phyloP scores from a whole-genome alignment of 2,113 vertebrate genomes.

The Alethe castanea region DNA sequence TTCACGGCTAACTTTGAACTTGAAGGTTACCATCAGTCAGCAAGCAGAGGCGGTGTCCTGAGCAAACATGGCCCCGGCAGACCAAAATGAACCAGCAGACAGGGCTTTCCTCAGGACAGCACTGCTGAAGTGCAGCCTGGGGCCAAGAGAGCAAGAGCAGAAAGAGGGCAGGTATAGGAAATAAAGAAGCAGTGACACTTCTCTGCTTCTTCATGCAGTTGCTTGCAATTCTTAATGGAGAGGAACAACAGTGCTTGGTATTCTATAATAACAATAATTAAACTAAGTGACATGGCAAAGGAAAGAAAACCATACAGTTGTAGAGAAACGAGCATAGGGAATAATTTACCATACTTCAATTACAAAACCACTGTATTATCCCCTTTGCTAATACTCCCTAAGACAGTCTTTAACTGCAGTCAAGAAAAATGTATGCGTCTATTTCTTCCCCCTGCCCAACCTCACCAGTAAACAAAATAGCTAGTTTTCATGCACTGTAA shows the following conservation, averaged over 20 bases:
- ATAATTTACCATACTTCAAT: not conserved
- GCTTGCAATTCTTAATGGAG: not conserved
- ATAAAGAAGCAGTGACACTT: not conserved
- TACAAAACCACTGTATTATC: not conserved
- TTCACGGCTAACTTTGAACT: not conserved
- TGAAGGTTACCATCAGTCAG: not conserved
- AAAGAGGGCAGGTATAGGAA: not conserved
- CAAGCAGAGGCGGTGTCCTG: not conserved
- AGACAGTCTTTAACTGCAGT: not conserved
- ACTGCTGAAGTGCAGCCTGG: not conserved
- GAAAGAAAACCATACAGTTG: not conserved
- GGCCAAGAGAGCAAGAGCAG: not conserved
- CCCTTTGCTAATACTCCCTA: not conserved
- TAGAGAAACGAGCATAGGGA: not conserved
- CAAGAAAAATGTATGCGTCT: not conserved
- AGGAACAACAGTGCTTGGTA: not conserved
- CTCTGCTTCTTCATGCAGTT: not conserved
- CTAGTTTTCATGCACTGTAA: not conserved
- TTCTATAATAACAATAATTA: not conserved
- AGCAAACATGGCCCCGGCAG: not conserved
- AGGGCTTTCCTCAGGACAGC: not conserved
- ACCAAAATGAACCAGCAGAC: not conserved
- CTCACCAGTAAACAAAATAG: not conserved
- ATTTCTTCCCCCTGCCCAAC: not conserved
- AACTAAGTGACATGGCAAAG: not conserved